Percentiles rank a stretch among this genome's conserved stretches.
These are phyloP conservation scores for Borostomias antarcticus DNA, from an alignment of 2,797 vertebrate species.

Conservation along the genomic window DNA sequence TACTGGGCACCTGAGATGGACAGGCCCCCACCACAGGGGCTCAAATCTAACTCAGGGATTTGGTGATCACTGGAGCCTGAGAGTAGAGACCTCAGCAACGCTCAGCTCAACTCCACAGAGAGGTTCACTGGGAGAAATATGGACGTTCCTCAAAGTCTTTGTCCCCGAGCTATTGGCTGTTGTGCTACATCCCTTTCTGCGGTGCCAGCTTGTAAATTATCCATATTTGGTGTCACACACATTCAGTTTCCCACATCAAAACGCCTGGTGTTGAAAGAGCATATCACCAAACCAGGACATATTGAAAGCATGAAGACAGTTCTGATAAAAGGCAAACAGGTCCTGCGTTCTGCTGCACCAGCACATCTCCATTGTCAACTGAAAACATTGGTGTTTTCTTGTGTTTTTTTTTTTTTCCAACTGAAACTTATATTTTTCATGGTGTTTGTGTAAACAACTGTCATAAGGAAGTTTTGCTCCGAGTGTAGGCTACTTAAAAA, in stretches of 20 bases:
- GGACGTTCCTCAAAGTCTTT: conserved; percentile 37
- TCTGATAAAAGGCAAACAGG: conserved; percentile 34
- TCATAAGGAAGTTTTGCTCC: background rate
- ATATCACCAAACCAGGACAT: conserved; percentile 26
- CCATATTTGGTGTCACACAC: conserved; percentile 42
- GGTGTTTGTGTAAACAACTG: too few relatives aligned
- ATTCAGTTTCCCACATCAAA: conserved; percentile 28
- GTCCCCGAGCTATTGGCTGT: conserved; percentile 21
- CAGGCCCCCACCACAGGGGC: conserved; percentile 19
- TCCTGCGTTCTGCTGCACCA: conserved; percentile 23
- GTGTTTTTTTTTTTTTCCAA: too few relatives aligned
- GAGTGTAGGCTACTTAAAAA: too few relatives aligned
- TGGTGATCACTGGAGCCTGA: conserved; percentile 39
- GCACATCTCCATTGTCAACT: background rate
- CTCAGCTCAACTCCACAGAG: conserved; percentile 19
- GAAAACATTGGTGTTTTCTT: background rate
- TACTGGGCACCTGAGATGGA: conserved; percentile 59
- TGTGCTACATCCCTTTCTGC: conserved; percentile 23
- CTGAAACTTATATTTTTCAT: too few relatives aligned
- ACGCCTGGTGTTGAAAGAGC: conserved; percentile 37
- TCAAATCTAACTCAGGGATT: conserved; percentile 54
- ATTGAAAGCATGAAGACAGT: conserved; percentile 8
- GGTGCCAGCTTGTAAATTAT: conserved; percentile 30
- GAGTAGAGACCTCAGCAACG: conserved; percentile 37
- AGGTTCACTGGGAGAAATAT: conserved; percentile 31